These are phyloP conservation scores for Poecile montanus DNA, from an alignment of 2,797 vertebrate genomes.

Conservation along the genomic window DNA sequence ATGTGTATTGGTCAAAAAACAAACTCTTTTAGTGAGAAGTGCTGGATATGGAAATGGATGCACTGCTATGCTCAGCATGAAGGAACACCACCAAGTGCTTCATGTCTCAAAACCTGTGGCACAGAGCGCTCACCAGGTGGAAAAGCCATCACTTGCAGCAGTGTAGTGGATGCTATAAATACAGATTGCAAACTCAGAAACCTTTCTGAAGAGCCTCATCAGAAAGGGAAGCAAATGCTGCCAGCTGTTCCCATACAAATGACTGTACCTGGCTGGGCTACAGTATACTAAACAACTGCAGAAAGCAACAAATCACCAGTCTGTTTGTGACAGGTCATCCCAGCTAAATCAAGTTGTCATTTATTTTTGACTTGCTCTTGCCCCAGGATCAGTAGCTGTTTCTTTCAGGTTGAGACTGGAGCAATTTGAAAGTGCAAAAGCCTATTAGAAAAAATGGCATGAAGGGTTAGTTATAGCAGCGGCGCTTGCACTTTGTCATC, in stretches of 20 bases:
- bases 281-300: slow-evolving; percentile 46
- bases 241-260: slow-evolving; percentile 15
- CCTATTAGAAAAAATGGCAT: slow-evolving; percentile 69
- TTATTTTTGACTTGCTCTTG: slow-evolving; percentile 69
- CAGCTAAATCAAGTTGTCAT: slow-evolving; percentile 72
- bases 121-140: rapidly evolving
- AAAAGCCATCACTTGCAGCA: neutral
- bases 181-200: neutral
- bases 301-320: slow-evolving; percentile 67
- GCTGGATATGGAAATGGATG: neutral
- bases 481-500: slow-evolving; percentile 62
- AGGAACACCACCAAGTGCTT: neutral
- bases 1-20: rapidly evolving
- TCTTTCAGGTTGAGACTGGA: slow-evolving; percentile 58
- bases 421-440: slow-evolving; percentile 69
- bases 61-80: neutral
- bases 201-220: neutral
- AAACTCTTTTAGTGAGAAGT: neutral
- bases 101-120: neutral
- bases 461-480: slow-evolving; percentile 66
- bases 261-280: neutral
- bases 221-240: neutral
- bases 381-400: slow-evolving; percentile 63
- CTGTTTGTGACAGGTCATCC: slow-evolving; percentile 63
- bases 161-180: neutral